Evolutionary conservation across 2,797 vertebrate species (phyloP).

Genomic region (Enteromius afrohamiltoni): DNA sequence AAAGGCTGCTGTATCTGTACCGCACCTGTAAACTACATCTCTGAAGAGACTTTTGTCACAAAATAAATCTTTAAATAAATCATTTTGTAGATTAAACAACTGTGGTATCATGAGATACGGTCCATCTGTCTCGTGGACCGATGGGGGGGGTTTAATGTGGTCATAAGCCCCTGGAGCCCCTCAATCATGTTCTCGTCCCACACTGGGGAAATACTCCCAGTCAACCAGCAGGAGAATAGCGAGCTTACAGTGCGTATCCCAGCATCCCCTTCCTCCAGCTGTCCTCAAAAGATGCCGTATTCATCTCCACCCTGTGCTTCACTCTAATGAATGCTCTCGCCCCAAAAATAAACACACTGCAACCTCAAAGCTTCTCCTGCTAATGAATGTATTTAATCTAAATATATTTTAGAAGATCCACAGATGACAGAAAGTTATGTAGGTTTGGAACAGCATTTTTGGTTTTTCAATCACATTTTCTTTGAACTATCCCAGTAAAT

Average conservation of each 20-base stretch:
- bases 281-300: slow-evolving; percentile 32
- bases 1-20: not conserved
- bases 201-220: slow-evolving; percentile 14
- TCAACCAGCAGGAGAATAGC: slow-evolving; percentile 1
- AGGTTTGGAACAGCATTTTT: not conserved
- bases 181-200: slow-evolving; percentile 22
- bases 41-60: not conserved
- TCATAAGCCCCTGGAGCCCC: not conserved
- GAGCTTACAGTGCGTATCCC: slow-evolving; percentile 6
- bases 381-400: not conserved
- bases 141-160: slow-evolving; percentile 17
- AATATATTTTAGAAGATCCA: not conserved
- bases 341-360: slow-evolving; percentile 35
- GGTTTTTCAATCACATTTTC: not conserved
- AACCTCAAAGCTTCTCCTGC: slow-evolving; percentile 18
- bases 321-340: slow-evolving; percentile 23
- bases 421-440: not conserved
- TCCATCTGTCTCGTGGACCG: slow-evolving; percentile 20
- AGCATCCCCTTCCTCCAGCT: slow-evolving; percentile 45
- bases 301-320: slow-evolving; percentile 28
- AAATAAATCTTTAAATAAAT: not conserved
- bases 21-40: not conserved
- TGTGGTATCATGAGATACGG: not conserved
- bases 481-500: not conserved
- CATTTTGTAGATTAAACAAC: slow-evolving; percentile 1